Percentiles rank a stretch among this genome's conserved stretches.
phyloP scores from a whole-genome alignment of 2,797 vertebrate species.

The Clarias laeviceps region DNA sequence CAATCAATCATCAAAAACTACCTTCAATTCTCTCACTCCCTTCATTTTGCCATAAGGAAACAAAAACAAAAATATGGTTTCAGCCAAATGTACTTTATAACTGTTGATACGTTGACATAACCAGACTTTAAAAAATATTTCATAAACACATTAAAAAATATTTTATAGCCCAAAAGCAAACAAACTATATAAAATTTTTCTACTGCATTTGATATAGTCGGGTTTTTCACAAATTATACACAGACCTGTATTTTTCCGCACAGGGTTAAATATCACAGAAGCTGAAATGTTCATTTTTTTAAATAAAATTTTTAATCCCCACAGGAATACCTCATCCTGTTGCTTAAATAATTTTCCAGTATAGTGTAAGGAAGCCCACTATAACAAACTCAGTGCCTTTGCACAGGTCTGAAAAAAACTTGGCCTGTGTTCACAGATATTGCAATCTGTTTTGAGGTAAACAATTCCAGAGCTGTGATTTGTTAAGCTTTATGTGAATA shows the following conservation, averaged over 20 bases:
- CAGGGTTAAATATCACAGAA: background rate
- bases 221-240: background rate
- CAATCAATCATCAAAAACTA: too few species aligned
- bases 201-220: background rate
- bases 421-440: background rate
- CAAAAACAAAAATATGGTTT: background rate
- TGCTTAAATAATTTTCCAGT: background rate
- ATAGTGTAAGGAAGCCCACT: background rate
- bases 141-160: too few species aligned
- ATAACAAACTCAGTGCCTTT: background rate
- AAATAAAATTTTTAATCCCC: background rate
- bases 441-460: constrained; percentile 30
- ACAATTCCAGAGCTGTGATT: constrained; percentile 42
- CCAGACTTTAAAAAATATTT: background rate
- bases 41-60: background rate
- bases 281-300: background rate
- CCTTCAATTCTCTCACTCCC: too few species aligned
- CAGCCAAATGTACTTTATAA: background rate
- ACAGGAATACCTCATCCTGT: background rate
- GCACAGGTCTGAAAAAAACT: constrained; percentile 4
- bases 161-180: background rate
- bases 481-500: constrained; percentile 62
- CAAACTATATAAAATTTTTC: background rate
- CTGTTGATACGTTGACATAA: background rate
- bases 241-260: background rate